phyloP scores from a whole-genome alignment of 2,888 invertebrate species.

The Agrochola litura region DNA sequence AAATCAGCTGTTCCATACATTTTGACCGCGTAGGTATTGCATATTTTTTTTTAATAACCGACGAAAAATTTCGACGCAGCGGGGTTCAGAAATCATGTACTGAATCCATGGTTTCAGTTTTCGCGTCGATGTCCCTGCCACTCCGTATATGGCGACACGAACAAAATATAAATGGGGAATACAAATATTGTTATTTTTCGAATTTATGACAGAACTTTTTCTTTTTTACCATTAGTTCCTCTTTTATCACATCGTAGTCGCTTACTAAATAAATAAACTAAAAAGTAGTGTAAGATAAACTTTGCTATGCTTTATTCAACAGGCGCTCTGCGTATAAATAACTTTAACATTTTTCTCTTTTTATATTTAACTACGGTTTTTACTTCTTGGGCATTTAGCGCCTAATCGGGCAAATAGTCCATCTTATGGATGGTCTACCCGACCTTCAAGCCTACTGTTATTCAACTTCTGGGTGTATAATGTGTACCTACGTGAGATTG shows the following conservation, averaged over 20 bases:
- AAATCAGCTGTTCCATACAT: too few species aligned
- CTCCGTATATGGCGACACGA: background rate
- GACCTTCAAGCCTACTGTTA: too few species aligned
- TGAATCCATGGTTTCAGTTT: too few species aligned
- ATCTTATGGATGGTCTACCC: background rate
- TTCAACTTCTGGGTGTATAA: too few species aligned
- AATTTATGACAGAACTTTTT: background rate
- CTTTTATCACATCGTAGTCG: background rate
- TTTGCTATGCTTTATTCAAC: background rate
- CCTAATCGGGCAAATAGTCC: background rate
- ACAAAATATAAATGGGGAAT: background rate
- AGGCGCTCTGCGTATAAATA: slow-evolving; percentile 19
- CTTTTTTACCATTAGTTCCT: too few species aligned
- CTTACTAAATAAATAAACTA: background rate
- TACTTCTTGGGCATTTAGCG: background rate
- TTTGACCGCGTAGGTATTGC: too few species aligned
- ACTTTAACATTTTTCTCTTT: background rate
- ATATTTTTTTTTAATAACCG: too few species aligned
- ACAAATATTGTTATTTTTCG: background rate
- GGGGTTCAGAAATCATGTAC: too few species aligned
- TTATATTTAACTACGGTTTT: background rate
- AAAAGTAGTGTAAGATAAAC: slow-evolving; percentile 11
- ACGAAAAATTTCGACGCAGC: too few species aligned
- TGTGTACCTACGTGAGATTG: background rate
- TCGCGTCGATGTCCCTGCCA: too few species aligned